Conservation (phyloP, 2,888 invertebrate genomes). For the Idaea dimidiata region DNA sequence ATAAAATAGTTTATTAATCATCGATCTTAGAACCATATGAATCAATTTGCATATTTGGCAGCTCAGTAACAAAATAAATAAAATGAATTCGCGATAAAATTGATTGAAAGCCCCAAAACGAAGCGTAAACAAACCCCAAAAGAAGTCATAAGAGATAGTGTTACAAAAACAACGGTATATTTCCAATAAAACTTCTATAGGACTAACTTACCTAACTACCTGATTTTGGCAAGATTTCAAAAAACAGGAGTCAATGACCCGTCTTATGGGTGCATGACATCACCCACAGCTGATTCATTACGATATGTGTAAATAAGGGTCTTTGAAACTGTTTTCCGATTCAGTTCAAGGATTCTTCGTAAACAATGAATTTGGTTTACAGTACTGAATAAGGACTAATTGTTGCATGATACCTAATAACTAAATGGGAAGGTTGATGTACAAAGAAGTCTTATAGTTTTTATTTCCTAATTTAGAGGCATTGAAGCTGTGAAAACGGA, state of each 20-base stretch:
- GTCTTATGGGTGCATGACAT: slow-evolving; percentile 23
- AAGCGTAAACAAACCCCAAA: slow-evolving; percentile 5
- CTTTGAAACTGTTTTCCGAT: slow-evolving; percentile 22
- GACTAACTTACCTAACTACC: slow-evolving; percentile 6
- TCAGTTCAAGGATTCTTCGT: slow-evolving; percentile 25
- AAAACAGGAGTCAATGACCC: slow-evolving; percentile 30
- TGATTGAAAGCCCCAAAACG: neutral
- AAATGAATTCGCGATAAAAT: neutral
- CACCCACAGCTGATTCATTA: slow-evolving; percentile 29
- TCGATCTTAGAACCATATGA: too few relatives aligned
- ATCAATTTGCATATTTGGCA: too few relatives aligned
- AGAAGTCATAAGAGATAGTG: slow-evolving; percentile 8
- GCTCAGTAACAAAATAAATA: neutral
- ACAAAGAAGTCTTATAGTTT: slow-evolving; percentile 10
- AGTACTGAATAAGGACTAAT: slow-evolving; percentile 13
- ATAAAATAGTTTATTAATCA: too few relatives aligned
- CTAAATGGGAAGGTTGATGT: slow-evolving; percentile 13
- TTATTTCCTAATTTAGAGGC: neutral
- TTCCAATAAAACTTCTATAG: slow-evolving; percentile 9
- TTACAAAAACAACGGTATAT: slow-evolving; percentile 12
- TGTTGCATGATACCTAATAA: slow-evolving; percentile 19
- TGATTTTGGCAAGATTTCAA: slow-evolving; percentile 28
- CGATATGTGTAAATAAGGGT: slow-evolving; percentile 20
- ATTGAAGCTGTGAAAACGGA: neutral
- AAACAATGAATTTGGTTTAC: slow-evolving; percentile 24